Percentiles rank a stretch among this genome's conserved stretches.
Evolutionary conservation across 35 echinoderm and acorn worm species (phyloP).

Genomic region (Heliocidaris erythrogramma): DNA sequence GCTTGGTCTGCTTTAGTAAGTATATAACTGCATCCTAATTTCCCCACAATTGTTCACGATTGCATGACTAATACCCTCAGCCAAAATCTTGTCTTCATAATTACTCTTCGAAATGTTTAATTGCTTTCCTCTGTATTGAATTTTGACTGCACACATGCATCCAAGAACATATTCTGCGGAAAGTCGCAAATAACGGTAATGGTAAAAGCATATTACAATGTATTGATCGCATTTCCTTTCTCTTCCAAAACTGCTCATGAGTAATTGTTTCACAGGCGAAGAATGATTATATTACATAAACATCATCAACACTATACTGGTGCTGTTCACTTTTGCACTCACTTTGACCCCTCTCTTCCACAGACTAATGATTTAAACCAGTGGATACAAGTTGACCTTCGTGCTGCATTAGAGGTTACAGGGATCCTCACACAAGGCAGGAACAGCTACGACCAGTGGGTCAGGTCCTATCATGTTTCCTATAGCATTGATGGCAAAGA

Average conservation of each 20-base stretch:
- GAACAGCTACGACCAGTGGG: conserved; percentile 15
- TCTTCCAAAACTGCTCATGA: too few species aligned
- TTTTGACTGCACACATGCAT: too few species aligned
- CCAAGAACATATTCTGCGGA: too few species aligned
- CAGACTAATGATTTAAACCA: conserved; percentile 42
- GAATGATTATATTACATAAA: too few species aligned
- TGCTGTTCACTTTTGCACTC: background rate
- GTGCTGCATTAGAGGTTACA: conserved; percentile 7
- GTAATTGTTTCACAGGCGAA: too few species aligned
- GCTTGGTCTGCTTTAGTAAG: background rate
- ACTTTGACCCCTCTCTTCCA: background rate
- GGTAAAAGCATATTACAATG: too few species aligned
- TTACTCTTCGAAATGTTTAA: too few species aligned
- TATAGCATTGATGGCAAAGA: conserved; percentile 48
- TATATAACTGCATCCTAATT: background rate
- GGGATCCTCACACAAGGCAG: conserved; percentile 42
- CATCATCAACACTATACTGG: too few species aligned
- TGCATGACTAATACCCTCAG: background rate
- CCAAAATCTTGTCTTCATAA: too few species aligned
- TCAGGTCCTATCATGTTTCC: background rate
- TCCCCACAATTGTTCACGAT: background rate
- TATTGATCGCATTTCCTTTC: too few species aligned
- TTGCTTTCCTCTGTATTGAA: too few species aligned
- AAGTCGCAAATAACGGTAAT: too few species aligned
- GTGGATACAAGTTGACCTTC: conserved; percentile 51